Conservation (phyloP, 2,113 vertebrate species). For the Caranx ignobilis region DNA sequence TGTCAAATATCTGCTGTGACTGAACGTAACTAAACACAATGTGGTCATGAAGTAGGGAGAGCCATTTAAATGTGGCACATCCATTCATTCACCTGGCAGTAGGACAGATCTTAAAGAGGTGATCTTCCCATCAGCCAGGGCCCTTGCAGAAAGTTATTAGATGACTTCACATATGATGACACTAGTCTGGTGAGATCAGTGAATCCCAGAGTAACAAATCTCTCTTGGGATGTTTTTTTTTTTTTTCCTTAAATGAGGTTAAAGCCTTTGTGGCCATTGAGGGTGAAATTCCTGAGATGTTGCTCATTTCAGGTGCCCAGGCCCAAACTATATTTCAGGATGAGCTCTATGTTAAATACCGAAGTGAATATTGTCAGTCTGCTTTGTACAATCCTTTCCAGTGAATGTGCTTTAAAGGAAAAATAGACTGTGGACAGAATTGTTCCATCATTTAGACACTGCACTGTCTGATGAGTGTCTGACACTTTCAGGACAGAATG, state of each 20-base stretch:
- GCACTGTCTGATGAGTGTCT: slow-evolving; percentile 35
- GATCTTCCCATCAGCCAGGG: neutral
- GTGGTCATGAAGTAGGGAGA: slow-evolving; percentile 1
- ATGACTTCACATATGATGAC: neutral
- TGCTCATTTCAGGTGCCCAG: neutral
- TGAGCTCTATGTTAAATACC: slow-evolving; percentile 1
- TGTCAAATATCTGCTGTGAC: slow-evolving; percentile 41
- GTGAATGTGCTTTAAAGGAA: neutral
- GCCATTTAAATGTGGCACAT: neutral
- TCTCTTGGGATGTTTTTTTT: neutral
- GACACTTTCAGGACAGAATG: slow-evolving; percentile 50
- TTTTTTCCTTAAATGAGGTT: neutral
- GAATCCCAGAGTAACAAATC: neutral
- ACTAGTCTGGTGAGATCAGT: neutral
- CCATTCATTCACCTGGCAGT: slow-evolving; percentile 6
- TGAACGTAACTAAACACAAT: slow-evolving; percentile 17
- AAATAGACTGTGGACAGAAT: neutral
- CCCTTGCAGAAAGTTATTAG: neutral
- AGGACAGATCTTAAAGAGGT: neutral
- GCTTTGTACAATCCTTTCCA: neutral
- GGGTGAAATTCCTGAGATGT: neutral
- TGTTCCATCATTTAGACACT: slow-evolving; percentile 28
- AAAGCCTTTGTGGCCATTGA: neutral
- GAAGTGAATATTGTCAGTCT: neutral
- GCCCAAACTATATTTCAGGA: neutral